These are phyloP conservation scores for Siphlonurus alternatus DNA, from an alignment of 2,888 invertebrate genomes.

Conservation along the genomic window DNA sequence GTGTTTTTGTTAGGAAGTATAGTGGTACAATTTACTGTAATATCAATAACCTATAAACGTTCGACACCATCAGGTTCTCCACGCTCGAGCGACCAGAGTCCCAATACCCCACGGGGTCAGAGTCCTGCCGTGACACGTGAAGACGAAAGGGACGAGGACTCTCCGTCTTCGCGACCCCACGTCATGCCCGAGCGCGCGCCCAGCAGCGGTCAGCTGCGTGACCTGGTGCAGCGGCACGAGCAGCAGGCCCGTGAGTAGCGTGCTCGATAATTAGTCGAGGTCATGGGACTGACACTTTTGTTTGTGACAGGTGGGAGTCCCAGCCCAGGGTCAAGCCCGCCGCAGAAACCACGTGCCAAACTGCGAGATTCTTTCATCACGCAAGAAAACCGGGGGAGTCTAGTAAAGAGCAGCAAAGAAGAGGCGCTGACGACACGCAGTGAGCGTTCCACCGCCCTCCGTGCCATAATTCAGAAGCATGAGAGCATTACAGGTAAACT, in stretches of 20 bases:
- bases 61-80: neutral
- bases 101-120: neutral
- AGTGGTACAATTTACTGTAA: too few relatives aligned
- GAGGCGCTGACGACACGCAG: slow-evolving; percentile 11
- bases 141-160: neutral
- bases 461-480: slow-evolving; percentile 20
- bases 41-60: too few relatives aligned
- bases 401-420: slow-evolving; percentile 8
- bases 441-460: slow-evolving; percentile 16
- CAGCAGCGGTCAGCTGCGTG: slow-evolving; percentile 18
- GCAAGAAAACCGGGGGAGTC: slow-evolving; percentile 11
- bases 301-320: slow-evolving; percentile 12
- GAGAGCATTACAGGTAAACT: slow-evolving; percentile 16
- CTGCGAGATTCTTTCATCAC: slow-evolving; percentile 20
- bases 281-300: too few relatives aligned
- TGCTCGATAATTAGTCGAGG: too few relatives aligned
- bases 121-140: neutral
- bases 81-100: neutral
- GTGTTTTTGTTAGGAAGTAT: too few relatives aligned
- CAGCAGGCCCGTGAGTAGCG: slow-evolving; percentile 17
- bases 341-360: slow-evolving; percentile 19
- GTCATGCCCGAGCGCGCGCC: slow-evolving; percentile 19
- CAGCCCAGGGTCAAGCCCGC: neutral
- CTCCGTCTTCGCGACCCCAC: neutral
- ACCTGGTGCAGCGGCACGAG: slow-evolving; percentile 20